Conservation (phyloP, 2,888 invertebrate genomes). For the Drosophila dives region DNA sequence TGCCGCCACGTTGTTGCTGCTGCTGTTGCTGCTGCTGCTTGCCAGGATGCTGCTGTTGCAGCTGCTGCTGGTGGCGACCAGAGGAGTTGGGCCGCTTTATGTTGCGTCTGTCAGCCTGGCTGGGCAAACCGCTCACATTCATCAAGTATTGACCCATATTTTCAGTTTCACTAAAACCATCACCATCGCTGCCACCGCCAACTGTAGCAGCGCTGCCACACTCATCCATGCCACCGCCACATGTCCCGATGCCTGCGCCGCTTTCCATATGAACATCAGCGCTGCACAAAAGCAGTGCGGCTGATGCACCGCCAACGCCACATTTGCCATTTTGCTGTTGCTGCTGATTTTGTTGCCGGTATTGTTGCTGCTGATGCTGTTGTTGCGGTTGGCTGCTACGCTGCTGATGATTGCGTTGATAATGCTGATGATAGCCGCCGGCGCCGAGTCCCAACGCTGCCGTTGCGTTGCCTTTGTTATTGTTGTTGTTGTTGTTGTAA, state of each 20-base stretch:
- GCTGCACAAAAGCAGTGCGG: slow-evolving; percentile 59
- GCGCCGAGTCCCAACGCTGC: slow-evolving; percentile 74
- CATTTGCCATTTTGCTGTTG: slow-evolving; percentile 74
- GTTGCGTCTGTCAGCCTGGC: slow-evolving; percentile 80
- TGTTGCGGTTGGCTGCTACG: slow-evolving; percentile 57
- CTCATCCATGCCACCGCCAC: slow-evolving; percentile 73
- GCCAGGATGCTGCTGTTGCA: slow-evolving; percentile 50
- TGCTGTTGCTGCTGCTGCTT: slow-evolving; percentile 58
- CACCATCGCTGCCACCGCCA: slow-evolving; percentile 83
- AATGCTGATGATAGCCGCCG: slow-evolving; percentile 75
- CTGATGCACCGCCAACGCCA: slow-evolving; percentile 50
- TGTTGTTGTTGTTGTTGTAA: slow-evolving; percentile 42
- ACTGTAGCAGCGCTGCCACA: slow-evolving; percentile 81
- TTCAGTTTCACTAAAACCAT: slow-evolving; percentile 85
- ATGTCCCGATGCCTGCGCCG: slow-evolving; percentile 47
- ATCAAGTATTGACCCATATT: slow-evolving; percentile 85
- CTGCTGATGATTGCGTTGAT: slow-evolving; percentile 66
- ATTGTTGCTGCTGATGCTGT: slow-evolving; percentile 64
- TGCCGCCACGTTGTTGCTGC: slow-evolving; percentile 61
- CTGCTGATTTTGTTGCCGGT: slow-evolving; percentile 50
- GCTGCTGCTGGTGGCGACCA: slow-evolving; percentile 75
- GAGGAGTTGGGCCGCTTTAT: slow-evolving; percentile 82
- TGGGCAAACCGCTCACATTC: slow-evolving; percentile 68
- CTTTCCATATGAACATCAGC: slow-evolving; percentile 75
- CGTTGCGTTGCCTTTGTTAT: slow-evolving; percentile 63